Conservation (phyloP, 2,113 vertebrate species). For the Gymnarchus niloticus region DNA sequence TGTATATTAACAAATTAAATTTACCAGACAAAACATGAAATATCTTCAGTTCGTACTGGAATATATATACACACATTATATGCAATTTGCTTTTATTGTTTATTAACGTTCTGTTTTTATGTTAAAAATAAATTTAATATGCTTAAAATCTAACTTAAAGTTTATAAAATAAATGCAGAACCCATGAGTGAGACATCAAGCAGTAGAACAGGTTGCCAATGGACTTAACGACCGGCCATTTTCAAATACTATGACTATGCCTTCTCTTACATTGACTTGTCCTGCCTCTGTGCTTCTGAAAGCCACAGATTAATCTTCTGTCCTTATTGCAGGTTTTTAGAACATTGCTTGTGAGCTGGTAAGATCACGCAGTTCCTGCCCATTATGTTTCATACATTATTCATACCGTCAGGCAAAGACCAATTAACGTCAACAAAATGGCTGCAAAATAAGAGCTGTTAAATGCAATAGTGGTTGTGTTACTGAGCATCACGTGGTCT, state of each 20-base stretch:
- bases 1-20: too few relatives aligned
- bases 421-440: constrained; percentile 11
- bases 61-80: not conserved
- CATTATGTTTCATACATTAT: constrained; percentile 6
- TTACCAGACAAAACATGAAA: too few relatives aligned
- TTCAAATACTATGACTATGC: not conserved
- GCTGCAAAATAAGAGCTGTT: not conserved
- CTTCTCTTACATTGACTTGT: not conserved
- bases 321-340: not conserved
- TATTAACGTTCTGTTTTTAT: not conserved
- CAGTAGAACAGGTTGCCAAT: not conserved
- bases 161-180: not conserved
- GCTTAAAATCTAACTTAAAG: not conserved
- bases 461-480: constrained; percentile 9
- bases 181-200: not conserved
- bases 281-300: not conserved
- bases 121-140: too few relatives aligned
- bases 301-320: not conserved
- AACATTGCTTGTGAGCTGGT: not conserved
- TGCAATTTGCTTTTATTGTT: too few relatives aligned
- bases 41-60: too few relatives aligned
- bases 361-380: not conserved
- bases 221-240: not conserved
- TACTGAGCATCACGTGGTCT: not conserved
- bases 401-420: not conserved